Percentiles rank a stretch among this genome's conserved stretches.
Conservation (phyloP, 1,140 invertebrate genomes). For the Melitaea cinxia region DNA sequence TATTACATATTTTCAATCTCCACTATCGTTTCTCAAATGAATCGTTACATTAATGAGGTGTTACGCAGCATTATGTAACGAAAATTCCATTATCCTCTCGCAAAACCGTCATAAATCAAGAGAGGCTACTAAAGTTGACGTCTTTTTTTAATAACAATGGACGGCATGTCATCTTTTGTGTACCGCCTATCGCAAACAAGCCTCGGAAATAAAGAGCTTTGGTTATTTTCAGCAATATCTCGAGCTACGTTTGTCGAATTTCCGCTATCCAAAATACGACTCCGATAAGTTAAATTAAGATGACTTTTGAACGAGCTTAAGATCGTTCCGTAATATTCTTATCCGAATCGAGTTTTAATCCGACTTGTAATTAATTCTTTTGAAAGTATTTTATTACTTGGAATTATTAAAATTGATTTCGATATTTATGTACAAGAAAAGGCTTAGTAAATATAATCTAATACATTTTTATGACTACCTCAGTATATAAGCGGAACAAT, state of each 20-base stretch:
- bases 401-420: background rate
- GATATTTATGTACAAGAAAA: too few species aligned
- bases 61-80: slow-evolving; percentile 54
- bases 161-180: slow-evolving; percentile 41
- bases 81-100: slow-evolving; percentile 58
- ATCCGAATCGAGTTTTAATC: background rate
- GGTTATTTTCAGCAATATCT: slow-evolving; percentile 1
- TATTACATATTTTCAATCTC: slow-evolving; percentile 5
- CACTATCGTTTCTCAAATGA: slow-evolving; percentile 26
- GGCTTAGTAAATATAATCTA: too few species aligned
- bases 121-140: slow-evolving; percentile 53
- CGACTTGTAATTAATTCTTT: background rate
- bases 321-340: background rate
- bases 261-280: slow-evolving; percentile 2
- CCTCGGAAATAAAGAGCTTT: slow-evolving; percentile 27
- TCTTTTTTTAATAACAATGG: slow-evolving; percentile 69
- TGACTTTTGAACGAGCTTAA: background rate
- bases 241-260: background rate
- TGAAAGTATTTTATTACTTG: background rate
- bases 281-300: slow-evolving; percentile 20
- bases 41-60: slow-evolving; percentile 51
- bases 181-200: slow-evolving; percentile 43
- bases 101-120: slow-evolving; percentile 62
- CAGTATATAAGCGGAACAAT: too few species aligned
- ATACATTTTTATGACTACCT: too few species aligned